Conservation (phyloP, 2,797 vertebrate species). For the Sternotherus odoratus region DNA sequence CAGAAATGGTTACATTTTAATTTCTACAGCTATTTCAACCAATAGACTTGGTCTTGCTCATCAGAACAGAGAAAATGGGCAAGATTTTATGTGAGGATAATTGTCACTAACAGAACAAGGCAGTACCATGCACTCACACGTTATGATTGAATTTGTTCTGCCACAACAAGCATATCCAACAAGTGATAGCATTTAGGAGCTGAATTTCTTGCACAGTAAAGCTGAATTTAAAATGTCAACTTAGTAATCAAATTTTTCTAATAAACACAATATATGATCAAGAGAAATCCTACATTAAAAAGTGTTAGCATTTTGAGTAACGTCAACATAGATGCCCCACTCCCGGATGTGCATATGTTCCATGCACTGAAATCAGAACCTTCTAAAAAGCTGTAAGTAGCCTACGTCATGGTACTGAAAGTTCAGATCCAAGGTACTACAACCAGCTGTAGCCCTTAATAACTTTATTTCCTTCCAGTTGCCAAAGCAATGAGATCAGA, state of each 20-base stretch:
- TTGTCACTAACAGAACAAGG: neutral
- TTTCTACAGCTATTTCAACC: neutral
- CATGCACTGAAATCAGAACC: neutral
- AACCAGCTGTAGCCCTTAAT: neutral
- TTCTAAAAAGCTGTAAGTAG: neutral
- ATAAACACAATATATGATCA: neutral
- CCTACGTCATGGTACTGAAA: neutral
- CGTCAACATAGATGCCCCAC: too few species aligned
- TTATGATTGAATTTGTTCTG: neutral
- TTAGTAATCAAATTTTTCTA: neutral
- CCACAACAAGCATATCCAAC: neutral
- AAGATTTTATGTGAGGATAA: neutral
- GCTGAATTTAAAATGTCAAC: neutral
- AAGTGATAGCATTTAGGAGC: neutral
- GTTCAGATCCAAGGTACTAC: neutral
- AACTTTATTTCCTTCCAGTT: neutral
- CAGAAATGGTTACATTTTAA: neutral
- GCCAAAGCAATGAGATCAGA: neutral
- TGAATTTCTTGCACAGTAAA: neutral
- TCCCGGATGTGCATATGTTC: too few species aligned
- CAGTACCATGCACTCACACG: neutral
- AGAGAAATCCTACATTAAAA: neutral
- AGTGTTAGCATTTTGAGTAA: too few species aligned
- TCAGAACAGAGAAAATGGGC: neutral
- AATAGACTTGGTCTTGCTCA: neutral